Evolutionary conservation across 2,113 vertebrate species (phyloP).

Genomic region (Periophthalmus modestus): DNA sequence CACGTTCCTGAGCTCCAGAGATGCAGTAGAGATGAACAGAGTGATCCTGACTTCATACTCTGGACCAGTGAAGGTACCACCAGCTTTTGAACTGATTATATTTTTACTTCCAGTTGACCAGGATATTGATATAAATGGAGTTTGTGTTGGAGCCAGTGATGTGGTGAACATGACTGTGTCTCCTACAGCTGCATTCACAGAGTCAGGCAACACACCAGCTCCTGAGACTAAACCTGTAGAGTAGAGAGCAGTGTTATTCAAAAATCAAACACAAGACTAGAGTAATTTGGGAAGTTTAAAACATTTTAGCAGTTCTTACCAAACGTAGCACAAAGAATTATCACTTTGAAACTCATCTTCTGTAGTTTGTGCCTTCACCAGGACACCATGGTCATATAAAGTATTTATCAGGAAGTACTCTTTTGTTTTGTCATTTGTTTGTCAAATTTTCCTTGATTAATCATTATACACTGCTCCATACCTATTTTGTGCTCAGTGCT

Average conservation of each 20-base stretch:
- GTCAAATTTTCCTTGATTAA: not conserved
- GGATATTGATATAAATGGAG: accelerated
- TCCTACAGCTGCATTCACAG: not conserved
- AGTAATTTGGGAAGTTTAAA: too few species aligned
- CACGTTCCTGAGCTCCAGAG: slow-evolving; percentile 58
- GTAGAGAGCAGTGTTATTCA: too few species aligned
- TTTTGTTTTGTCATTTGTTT: not conserved
- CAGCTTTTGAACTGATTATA: not conserved
- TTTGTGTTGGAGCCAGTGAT: slow-evolving; percentile 4
- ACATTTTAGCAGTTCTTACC: not conserved
- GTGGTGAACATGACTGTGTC: slow-evolving; percentile 29
- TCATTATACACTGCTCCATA: not conserved
- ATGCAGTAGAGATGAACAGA: slow-evolving; percentile 19
- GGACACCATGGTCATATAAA: not conserved
- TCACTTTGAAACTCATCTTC: not conserved
- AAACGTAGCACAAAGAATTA: not conserved
- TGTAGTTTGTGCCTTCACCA: not conserved
- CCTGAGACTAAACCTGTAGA: slow-evolving; percentile 41
- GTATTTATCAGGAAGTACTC: not conserved
- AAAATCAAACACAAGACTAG: not conserved
- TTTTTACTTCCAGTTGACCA: not conserved
- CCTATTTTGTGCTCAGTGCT: too few species aligned
- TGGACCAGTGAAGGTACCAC: accelerated
- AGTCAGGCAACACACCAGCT: slow-evolving; percentile 33
- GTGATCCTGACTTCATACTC: slow-evolving; percentile 22